Base-by-base conservation (phyloP, 1,140 invertebrate species). In the Tribolium castaneum region DNA sequence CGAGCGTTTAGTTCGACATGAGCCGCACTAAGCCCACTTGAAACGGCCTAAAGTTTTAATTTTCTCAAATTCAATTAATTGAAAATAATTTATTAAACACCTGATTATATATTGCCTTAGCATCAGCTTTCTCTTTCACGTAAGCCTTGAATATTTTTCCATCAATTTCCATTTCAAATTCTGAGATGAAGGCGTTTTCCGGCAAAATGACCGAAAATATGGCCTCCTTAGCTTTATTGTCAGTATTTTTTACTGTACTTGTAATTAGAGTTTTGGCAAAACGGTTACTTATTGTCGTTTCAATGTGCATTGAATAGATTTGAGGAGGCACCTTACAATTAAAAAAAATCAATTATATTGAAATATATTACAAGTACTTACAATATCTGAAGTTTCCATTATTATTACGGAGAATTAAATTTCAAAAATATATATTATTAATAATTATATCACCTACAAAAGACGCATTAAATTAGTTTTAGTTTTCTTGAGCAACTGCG, bases 131-230 rank as follows among this genome's bases (percentile, higher is more conserved):
- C 80, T 90, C 89, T 83, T 90, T 88, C 0, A 90, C 88, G 59
- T 88, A 88, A 7, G 89, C 89, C 52, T 88, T 86, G 77, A 89
- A 90, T 0, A 82, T 81, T 82, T 89, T 87, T n/a, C 89, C 89
- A 66, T 88, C 87, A 12, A 90, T 87, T 81, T 88, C 87, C 91
- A 92, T 91, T 35, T 88, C 83, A 83, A 92, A 92, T 70, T 88
- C 89, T 14, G 90, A 91, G 50, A 92, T 91, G 83, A 90, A 92
- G 0, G 91, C 91, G 3, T 90, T 90, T 77, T 92, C 90, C 1
- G 91, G 91, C 70, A 92, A 82, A 9, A 92, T 85, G 7, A 92
- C 87, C 22, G 87, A 88, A 86, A 92, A 92, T 12, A 86, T 85
- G 30, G 89, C 87, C 84, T 92, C 90, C 79, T 91, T 88, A 0